A percentile compares a stretch with the other conserved stretches of the same genome.
phyloP scores from a whole-genome alignment of 1,140 invertebrate species.

The Philopotamus ludificatus region DNA sequence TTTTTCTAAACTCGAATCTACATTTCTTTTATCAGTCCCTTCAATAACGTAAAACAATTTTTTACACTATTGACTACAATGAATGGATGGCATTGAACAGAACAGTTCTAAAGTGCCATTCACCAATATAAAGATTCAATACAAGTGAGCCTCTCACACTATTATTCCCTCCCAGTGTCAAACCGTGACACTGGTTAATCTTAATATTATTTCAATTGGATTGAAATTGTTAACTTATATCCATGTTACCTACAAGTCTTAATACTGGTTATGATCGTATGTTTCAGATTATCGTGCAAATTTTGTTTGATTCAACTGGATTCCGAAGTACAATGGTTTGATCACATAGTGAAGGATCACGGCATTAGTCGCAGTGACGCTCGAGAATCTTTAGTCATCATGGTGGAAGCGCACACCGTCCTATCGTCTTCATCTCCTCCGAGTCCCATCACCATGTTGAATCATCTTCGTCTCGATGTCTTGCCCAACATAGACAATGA shows the following conservation, averaged over 20 bases:
- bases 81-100: too few relatives aligned
- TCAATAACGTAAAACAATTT: too few relatives aligned
- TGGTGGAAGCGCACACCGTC: slow-evolving; percentile 65
- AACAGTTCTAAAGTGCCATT: too few relatives aligned
- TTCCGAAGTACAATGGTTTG: slow-evolving; percentile 61
- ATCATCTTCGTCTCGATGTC: slow-evolving; percentile 45
- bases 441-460: slow-evolving; percentile 50
- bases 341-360: slow-evolving; percentile 59
- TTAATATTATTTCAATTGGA: not conserved
- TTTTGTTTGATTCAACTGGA: slow-evolving; percentile 58
- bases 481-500: not conserved
- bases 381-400: slow-evolving; percentile 60
- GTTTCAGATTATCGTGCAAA: slow-evolving; percentile 59
- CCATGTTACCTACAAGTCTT: too few relatives aligned
- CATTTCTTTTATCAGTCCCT: too few relatives aligned
- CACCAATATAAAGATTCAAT: too few relatives aligned
- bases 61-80: too few relatives aligned
- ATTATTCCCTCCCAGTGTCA: too few relatives aligned
- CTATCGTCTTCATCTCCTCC: slow-evolving; percentile 56
- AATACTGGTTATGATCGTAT: slow-evolving; percentile 23
- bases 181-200: too few relatives aligned
- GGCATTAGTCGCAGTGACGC: slow-evolving; percentile 59
- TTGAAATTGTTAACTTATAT: slow-evolving; percentile 2
- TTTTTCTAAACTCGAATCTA: too few relatives aligned
- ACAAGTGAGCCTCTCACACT: too few relatives aligned